phyloP scores from a whole-genome alignment of 2,797 vertebrate species.

The Bufotes viridis region DNA sequence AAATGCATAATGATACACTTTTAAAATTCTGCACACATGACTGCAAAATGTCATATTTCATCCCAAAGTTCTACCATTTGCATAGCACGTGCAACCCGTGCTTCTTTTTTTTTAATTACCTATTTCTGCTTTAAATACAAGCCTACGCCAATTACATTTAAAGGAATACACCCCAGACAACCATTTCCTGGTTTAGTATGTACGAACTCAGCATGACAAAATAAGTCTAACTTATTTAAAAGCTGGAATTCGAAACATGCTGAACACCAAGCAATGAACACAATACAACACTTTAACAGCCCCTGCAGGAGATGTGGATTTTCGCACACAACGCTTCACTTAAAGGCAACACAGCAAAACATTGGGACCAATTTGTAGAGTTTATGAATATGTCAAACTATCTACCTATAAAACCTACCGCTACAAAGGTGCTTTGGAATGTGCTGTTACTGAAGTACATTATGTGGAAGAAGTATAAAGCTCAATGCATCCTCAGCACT shows the following conservation, averaged over 20 bases:
- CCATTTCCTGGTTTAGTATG: conserved; percentile 42
- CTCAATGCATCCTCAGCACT: conserved; percentile 13
- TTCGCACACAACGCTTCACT: conserved; percentile 12
- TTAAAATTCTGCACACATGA: conserved; percentile 48
- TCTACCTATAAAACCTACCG: conserved; percentile 26
- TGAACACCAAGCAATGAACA: conserved; percentile 37
- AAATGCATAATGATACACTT: conserved; percentile 49
- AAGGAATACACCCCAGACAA: conserved; percentile 60
- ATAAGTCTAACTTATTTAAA: conserved; percentile 58
- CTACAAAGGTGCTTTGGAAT: conserved; percentile 17
- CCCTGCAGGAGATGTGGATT: conserved; percentile 36
- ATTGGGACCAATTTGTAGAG: conserved; percentile 44
- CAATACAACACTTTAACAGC: conserved; percentile 58
- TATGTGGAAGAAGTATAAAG: conserved; percentile 9
- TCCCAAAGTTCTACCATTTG: conserved; percentile 59
- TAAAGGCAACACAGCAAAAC: conserved; percentile 47
- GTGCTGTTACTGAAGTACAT: conserved; percentile 14
- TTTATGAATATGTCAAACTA: conserved; percentile 37
- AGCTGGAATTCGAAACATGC: conserved; percentile 42
- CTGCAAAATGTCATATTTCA: conserved; percentile 54
- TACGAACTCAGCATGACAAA: conserved; percentile 51
- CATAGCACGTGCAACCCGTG: conserved; percentile 32
- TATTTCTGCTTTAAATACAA: conserved; percentile 55
- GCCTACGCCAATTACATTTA: conserved; percentile 58
- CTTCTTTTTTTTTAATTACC: conserved; percentile 50